These are phyloP conservation scores for Varanus salvator DNA, from an alignment of 2,113 vertebrate species.

Conservation along the genomic window DNA sequence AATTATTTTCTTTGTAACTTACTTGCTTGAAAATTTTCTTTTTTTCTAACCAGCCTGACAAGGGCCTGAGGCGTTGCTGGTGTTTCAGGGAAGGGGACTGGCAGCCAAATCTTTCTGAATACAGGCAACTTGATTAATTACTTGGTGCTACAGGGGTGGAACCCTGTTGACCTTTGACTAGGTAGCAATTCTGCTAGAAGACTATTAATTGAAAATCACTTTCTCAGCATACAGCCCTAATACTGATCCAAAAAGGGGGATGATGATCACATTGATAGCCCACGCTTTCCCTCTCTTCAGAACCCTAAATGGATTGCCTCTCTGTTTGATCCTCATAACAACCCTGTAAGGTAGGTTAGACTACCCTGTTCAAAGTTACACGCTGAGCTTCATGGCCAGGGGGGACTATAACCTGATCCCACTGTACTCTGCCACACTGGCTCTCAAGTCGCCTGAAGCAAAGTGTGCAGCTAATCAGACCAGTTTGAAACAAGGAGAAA, in stretches of 20 bases:
- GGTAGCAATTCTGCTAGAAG: not conserved
- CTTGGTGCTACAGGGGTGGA: not conserved
- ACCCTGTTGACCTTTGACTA: not conserved
- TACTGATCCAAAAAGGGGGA: conserved; percentile 55
- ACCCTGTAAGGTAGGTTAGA: no score
- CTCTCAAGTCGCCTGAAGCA: conserved; percentile 62
- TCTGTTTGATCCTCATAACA: no score
- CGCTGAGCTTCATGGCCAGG: no score
- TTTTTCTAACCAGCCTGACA: not conserved
- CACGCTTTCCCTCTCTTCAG: no score
- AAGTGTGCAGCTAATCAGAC: conserved; percentile 57
- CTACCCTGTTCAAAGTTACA: no score
- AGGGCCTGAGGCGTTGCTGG: not conserved
- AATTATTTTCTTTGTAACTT: conserved; percentile 66
- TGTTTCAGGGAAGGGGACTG: not conserved
- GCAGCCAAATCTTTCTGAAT: not conserved
- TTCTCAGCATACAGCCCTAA: conserved; percentile 40
- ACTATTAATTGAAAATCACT: conserved; percentile 40
- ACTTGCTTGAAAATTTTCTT: conserved; percentile 44
- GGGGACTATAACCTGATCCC: no score
- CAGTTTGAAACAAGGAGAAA: conserved; percentile 55
- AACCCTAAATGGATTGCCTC: no score
- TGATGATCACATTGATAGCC: no score
- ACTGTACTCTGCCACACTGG: no score
- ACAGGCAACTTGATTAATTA: not conserved